A percentile compares a stretch with the other conserved stretches of the same genome.
These are phyloP conservation scores for Lasioglossum oenotherae DNA, from an alignment of 2,888 invertebrate species.

Conservation along the genomic window DNA sequence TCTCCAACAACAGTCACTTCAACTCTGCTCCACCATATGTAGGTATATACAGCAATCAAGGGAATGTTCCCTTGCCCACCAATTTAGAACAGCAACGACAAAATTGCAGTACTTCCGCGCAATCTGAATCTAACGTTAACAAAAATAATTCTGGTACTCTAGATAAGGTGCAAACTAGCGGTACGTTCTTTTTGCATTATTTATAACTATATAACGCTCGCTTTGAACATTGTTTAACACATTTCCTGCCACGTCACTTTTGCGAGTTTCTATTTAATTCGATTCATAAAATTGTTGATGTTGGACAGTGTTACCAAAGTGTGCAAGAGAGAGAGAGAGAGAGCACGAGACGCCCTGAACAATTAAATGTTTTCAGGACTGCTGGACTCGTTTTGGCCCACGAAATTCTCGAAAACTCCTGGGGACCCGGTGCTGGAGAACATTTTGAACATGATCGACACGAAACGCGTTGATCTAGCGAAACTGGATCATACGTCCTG, in stretches of 20 bases:
- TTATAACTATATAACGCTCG: neutral
- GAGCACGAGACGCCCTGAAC: neutral
- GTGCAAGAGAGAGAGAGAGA: neutral
- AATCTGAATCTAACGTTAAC: constrained; percentile 40
- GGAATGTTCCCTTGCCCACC: constrained; percentile 30
- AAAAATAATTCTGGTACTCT: constrained; percentile 28
- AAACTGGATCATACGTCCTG: constrained; percentile 78
- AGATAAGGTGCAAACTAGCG: constrained; percentile 51
- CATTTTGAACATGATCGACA: constrained; percentile 70
- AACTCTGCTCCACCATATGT: constrained; percentile 47
- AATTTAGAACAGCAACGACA: constrained; percentile 42
- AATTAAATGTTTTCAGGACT: constrained; percentile 58
- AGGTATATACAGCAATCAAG: constrained; percentile 47
- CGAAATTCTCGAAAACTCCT: constrained; percentile 37
- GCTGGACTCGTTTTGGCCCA: constrained; percentile 63
- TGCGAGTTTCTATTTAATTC: too few relatives aligned
- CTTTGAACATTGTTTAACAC: neutral
- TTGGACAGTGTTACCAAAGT: neutral
- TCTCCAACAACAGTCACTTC: constrained; percentile 49
- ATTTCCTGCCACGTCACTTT: neutral
- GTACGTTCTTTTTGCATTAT: constrained; percentile 42
- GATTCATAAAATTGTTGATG: too few relatives aligned
- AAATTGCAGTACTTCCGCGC: constrained; percentile 22
- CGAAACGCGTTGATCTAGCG: constrained; percentile 69
- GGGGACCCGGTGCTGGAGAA: constrained; percentile 69